These are phyloP conservation scores for Epicampocera succincta DNA, from an alignment of 2,888 invertebrate species.

Conservation along the genomic window DNA sequence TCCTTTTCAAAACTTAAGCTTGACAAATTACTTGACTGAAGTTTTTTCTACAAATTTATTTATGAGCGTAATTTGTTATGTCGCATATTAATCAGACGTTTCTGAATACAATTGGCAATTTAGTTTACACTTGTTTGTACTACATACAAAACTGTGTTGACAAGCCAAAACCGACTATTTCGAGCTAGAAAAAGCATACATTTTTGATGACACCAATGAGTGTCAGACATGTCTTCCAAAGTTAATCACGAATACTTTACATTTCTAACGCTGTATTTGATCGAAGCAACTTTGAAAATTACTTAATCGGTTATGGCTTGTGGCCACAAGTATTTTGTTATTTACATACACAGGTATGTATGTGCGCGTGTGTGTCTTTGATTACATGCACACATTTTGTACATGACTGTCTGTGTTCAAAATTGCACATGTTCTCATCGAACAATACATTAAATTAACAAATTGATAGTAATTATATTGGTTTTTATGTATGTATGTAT, in stretches of 20 bases:
- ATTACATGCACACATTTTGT: no score
- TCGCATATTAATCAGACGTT: slow-evolving; percentile 26
- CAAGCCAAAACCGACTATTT: no score
- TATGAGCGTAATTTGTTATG: background rate
- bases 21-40: no score
- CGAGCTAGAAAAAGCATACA: background rate
- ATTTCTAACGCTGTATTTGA: no score
- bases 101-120: slow-evolving; percentile 34
- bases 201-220: no score
- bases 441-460: slow-evolving; percentile 49
- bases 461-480: slow-evolving; percentile 55
- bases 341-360: background rate
- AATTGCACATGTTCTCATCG: slow-evolving; percentile 39
- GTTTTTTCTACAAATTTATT: slow-evolving; percentile 18
- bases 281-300: no score
- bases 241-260: no score
- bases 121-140: background rate
- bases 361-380: background rate
- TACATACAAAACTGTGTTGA: background rate
- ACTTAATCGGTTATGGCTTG: no score
- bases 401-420: no score
- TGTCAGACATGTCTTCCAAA: no score
- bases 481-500: background rate
- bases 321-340: background rate
- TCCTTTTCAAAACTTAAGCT: no score